Base-by-base conservation (phyloP, 2,888 invertebrate species). In the Temnothorax ravouxi region DNA sequence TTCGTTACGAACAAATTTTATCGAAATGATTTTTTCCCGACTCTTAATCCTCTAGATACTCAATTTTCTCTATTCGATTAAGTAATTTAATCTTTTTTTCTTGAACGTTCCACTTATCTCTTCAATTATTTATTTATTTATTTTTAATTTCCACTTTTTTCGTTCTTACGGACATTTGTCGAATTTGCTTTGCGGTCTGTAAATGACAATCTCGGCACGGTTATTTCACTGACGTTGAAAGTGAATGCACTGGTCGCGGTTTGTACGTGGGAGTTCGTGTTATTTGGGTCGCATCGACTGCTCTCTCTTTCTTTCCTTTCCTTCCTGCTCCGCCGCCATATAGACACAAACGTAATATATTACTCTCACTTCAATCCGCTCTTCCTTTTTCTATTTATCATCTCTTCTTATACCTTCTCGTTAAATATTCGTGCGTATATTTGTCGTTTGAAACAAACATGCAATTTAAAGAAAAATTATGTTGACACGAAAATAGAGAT, bases 281-380 rank as follows among this genome's bases (percentile, higher is more conserved):
- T 91, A 92, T 91, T 90, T 88, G 85, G 84, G 85, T 88, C 84
- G 84, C 87, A 89, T 90, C 89, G 89, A 89, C 84, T 88, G 86
- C 82, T 69, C 84, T 47, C 61, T 64, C 80, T 76, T 52, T 61
- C 54, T 66, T 71, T 59, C 38, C 44, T 44, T 84, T 80, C 71
- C 64, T 76, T 67, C 64, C 79, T 77, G 64, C 67, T 29, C 79
- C 56, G 61, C 72, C 72, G 72, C 77, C 79, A 72, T 83, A 56
- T 25, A 72, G 41, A 66, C 21, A 18, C 52, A 15, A 21, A 15
- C 64, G 34, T 50, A 38, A 71, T 79, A 41, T 54, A 44, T 54
- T 59, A 56, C 75, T 76, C 44, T 80, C 81, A 38, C 41, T 62
- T 61, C 41, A 34, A 79, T 72, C 62, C 69, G 34, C 62, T 74